A percentile compares a stretch with the other conserved stretches of the same genome.
These are phyloP conservation scores for Galbula dea DNA, from an alignment of 2,113 vertebrate species.

Conservation along the genomic window DNA sequence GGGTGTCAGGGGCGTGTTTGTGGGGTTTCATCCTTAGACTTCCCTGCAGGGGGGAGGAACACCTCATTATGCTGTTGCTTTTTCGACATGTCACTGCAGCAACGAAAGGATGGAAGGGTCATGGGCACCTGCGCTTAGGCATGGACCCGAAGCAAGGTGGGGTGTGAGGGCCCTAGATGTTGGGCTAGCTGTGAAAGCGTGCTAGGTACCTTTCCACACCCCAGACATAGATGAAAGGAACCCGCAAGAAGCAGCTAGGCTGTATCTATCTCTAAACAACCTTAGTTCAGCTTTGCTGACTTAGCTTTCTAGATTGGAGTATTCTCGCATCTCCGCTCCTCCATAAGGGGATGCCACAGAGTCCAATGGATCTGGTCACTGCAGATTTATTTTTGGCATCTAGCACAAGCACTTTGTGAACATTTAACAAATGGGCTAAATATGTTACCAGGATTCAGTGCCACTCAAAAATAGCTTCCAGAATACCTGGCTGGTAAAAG, in stretches of 20 bases:
- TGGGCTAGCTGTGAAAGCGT: rapidly evolving
- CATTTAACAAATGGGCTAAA: background rate
- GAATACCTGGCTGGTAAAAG: background rate
- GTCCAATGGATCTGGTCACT: rapidly evolving
- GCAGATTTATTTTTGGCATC: background rate
- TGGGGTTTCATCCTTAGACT: rapidly evolving
- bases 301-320: background rate
- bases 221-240: rapidly evolving
- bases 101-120: background rate
- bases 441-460: background rate
- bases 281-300: background rate
- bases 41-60: rapidly evolving
- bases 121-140: background rate
- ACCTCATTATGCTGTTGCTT: rapidly evolving
- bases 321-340: background rate
- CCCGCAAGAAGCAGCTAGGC: rapidly evolving
- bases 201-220: rapidly evolving
- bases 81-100: rapidly evolving
- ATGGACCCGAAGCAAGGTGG: too few species aligned
- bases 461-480: background rate
- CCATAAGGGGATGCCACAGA: too few species aligned
- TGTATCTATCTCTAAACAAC: rapidly evolving
- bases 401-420: background rate
- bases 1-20: rapidly evolving
- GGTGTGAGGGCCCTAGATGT: background rate